phyloP scores from a whole-genome alignment of 1,140 invertebrate species.

The Conus ventricosus region DNA sequence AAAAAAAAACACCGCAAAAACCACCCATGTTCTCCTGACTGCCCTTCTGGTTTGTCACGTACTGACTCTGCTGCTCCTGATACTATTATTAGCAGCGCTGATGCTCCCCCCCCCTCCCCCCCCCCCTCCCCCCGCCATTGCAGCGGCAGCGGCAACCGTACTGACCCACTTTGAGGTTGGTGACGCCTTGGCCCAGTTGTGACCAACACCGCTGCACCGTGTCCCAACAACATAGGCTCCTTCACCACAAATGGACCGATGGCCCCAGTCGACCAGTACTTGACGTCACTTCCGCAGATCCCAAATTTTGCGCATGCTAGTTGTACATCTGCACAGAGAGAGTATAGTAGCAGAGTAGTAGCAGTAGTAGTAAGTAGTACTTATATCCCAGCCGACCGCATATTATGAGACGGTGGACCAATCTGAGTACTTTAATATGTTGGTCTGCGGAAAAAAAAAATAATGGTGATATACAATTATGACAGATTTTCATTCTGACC shows the following conservation, averaged over 20 bases:
- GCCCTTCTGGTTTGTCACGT: no score
- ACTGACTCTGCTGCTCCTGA: no score
- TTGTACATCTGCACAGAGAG: conserved; percentile 84
- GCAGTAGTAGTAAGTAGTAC: neutral
- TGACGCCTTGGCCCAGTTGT: conserved; percentile 73
- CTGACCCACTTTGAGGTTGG: conserved; percentile 66
- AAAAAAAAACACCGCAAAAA: no score
- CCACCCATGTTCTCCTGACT: no score
- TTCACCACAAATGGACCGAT: conserved; percentile 77
- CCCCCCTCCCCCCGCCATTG: no score
- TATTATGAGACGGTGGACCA: neutral
- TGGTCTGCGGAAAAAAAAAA: no score
- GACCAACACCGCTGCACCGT: conserved; percentile 67
- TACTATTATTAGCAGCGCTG: no score
- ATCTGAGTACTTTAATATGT: neutral
- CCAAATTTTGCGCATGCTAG: conserved; percentile 91
- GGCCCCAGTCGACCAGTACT: conserved; percentile 87
- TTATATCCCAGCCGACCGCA: neutral
- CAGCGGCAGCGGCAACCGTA: neutral
- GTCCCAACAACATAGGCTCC: conserved; percentile 68
- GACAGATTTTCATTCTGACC: no score
- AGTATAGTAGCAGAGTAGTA: neutral
- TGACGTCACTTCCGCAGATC: conserved; percentile 96
- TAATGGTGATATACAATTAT: no score
- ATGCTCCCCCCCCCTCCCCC: no score